Evolutionary conservation across 1,140 invertebrate species (phyloP), one percentile per base, ranked within the genome.

Genomic region (Cylas formicarius): DNA sequence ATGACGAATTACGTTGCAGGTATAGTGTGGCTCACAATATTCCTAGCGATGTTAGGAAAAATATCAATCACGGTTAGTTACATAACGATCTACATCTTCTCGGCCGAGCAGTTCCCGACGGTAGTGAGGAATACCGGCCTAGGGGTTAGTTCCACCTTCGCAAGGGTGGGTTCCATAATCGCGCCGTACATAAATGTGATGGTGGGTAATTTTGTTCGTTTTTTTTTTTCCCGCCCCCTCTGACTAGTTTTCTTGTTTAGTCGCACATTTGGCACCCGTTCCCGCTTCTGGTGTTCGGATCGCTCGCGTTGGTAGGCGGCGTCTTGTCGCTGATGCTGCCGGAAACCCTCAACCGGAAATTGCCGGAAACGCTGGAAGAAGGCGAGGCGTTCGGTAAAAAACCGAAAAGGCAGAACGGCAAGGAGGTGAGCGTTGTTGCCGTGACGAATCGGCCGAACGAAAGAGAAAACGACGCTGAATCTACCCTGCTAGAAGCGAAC

Each of bases 81-180:
- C 56, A 81, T 79, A 19, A 77, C 84, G 1, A 76, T 88, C 20
- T 90, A 87, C 56, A 72, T 89, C 23, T 86, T 82, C 57, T 81
- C 86, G 8, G 77, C 81, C 2, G 87, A 90, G 67, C 80, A 87
- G 58, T 88, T 86, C 56, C 87, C 87, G 1, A 90, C 87, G 1
- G 77, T 84, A 4, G 78, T 91, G 23, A 69, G 87, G 33, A 88
- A 84, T 57, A 78, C 82, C 29, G 84, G 77, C 7, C 61, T 90
- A 44, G 86, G 86, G 2, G 77, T 81, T 3, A 74, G 81, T 35
- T 88, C 84, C 0, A 84, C 81, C 43, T 78, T 75, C 48, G 86
- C 85, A 7, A 67, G 86, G 41, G 65, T 88, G 39, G 84, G 85
- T 8, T 82, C 82, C 22, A 82, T 87, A 49, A 60, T 84, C 24